Evolutionary conservation across 1,140 invertebrate genomes (phyloP), one percentile per base, ranked within the genome.

Genomic region (Ips nitidus): DNA sequence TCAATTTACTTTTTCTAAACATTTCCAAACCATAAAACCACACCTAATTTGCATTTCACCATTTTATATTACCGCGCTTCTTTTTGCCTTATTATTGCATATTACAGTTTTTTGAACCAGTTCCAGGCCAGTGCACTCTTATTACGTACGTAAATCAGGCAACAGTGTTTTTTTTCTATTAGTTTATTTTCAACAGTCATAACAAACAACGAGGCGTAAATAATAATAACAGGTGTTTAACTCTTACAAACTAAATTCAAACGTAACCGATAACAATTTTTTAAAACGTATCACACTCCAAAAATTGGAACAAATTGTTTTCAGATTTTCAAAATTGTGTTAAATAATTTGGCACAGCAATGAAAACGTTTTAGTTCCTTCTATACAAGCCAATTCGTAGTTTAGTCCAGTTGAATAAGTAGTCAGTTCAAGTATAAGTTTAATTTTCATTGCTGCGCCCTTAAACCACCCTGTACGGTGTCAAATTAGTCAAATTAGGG

Each of bases 211-310:
- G 22, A 22, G 22, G 22, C 22, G 22, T 22, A 22, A 22, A 22
- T n/a, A 56, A 56, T 37, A 56, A 56, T 37, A 37, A 22, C 8
- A 56, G 8, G 38, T 50, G 22, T 50, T 50, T 56, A 6, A n/a
- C 5, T n/a, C 53, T 56, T 56, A 56, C n/a, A 56, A 56, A n/a
- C 53, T 56, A 56, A 56, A 56, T n/a, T 56, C n/a, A 37, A 56
- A 56, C 53, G 38, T 50, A 56, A 56, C 53, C 7, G 38, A 6
- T 37, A 56, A 22, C 22, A 56, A n/a, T 56, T 56, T 56, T 56
- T 4, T n/a, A n/a, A 47, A n/a, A 37, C n/a, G 36, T 56, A 56
- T 56, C 53, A 56, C 53, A 56, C 5, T 56, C 53, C 53, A 56
- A 56, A 39, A 22, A n/a, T 22, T 56, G 53, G 53, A 56, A 22